Conservation (phyloP, 2,797 vertebrate species). For the Garrulus glandarius region DNA sequence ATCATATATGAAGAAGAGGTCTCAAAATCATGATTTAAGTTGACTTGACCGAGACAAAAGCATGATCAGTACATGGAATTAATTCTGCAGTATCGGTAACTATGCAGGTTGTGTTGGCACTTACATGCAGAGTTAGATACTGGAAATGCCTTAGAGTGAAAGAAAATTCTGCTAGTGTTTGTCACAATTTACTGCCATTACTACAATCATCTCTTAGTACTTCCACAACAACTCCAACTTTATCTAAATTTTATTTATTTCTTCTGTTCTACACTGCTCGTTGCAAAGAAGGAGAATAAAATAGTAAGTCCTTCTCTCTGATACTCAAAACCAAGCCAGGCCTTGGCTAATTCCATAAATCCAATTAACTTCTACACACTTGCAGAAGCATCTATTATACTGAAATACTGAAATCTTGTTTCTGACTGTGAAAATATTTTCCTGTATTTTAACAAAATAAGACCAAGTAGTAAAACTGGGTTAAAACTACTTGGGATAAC, state of each 20-base stretch:
- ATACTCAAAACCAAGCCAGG: neutral
- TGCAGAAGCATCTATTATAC: neutral
- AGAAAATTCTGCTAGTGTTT: neutral
- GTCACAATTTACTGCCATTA: neutral
- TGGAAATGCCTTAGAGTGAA: neutral
- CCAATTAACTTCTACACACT: neutral
- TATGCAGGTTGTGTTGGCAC: neutral
- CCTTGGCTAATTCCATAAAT: neutral
- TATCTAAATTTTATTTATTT: neutral
- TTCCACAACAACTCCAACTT: neutral
- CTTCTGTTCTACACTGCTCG: neutral
- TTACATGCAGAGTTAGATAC: accelerated
- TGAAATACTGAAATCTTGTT: neutral
- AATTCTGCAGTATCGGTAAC: neutral
- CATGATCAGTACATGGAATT: neutral
- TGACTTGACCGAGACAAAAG: neutral
- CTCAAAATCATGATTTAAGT: neutral
- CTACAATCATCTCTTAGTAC: neutral
- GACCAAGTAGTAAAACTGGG: neutral
- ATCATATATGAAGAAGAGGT: neutral
- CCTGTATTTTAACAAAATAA: neutral
- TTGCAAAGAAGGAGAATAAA: neutral
- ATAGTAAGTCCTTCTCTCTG: neutral
- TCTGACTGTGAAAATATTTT: neutral
- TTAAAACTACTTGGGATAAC: neutral